Percentiles rank a stretch among this genome's conserved stretches.
phyloP scores from a whole-genome alignment of 2,797 vertebrate genomes.

The Myoxocephalus aenaeus region DNA sequence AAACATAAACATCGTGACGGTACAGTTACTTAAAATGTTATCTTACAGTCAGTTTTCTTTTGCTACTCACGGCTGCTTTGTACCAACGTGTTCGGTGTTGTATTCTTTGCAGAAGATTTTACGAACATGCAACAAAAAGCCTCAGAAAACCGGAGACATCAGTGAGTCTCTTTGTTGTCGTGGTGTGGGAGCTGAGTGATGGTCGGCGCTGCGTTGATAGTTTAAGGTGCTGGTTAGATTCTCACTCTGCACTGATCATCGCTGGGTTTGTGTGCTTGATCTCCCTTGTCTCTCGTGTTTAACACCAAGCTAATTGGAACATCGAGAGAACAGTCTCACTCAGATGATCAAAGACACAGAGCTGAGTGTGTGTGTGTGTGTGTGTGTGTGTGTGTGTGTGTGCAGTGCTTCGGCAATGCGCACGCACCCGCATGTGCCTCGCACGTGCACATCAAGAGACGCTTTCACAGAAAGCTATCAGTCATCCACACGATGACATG shows the following conservation, averaged over 20 bases:
- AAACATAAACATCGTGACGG: background rate
- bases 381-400: conserved; percentile 11
- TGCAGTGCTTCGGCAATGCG: conserved; percentile 41
- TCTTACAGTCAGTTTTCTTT: conserved; percentile 3
- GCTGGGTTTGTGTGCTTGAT: conserved; percentile 61
- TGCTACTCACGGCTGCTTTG: conserved; percentile 3
- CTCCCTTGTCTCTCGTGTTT: conserved; percentile 59
- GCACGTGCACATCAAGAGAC: conserved; percentile 60
- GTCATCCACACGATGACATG: conserved; percentile 75
- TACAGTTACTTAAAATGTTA: background rate
- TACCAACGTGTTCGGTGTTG: background rate
- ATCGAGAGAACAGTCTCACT: conserved; percentile 64
- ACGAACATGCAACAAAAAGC: conserved; percentile 12
- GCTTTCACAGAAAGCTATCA: conserved; percentile 75
- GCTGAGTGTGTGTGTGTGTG: conserved; percentile 34
- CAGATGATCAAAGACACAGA: conserved; percentile 70
- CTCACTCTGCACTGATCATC: conserved; percentile 44
- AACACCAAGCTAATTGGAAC: conserved; percentile 74
- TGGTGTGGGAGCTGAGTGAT: background rate
- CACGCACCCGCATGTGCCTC: conserved; percentile 35
- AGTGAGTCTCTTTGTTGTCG: background rate
- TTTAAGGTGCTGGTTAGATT: conserved; percentile 43
- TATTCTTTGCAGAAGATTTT: background rate
- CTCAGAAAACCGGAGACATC: background rate
- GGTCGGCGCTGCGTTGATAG: conserved; percentile 23